phyloP scores from a whole-genome alignment of 2,888 invertebrate genomes.

The Amiota mariae region DNA sequence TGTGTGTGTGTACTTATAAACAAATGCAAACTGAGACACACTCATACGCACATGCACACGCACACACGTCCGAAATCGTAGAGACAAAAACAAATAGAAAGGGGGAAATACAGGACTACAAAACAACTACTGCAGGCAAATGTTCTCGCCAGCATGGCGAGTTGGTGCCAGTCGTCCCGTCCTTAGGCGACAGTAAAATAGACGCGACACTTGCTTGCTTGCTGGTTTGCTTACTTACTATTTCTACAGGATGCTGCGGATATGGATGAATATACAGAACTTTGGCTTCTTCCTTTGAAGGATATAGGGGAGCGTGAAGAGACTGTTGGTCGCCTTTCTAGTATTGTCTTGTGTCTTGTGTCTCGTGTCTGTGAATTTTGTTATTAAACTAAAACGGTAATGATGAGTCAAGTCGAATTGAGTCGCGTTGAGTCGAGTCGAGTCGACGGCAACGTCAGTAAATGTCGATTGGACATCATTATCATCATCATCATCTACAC shows the following conservation, averaged over 20 bases:
- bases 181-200: constrained; percentile 10
- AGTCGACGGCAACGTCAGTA: too few species aligned
- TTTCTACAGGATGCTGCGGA: constrained; percentile 48
- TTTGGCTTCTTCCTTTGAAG: constrained; percentile 53
- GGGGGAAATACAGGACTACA: constrained; percentile 44
- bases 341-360: neutral
- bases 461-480: constrained; percentile 41
- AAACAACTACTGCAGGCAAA: constrained; percentile 5
- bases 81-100: constrained; percentile 22
- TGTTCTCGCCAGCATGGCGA: constrained; percentile 45
- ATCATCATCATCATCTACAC: constrained; percentile 55
- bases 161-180: constrained; percentile 50
- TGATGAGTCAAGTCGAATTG: constrained; percentile 13
- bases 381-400: constrained; percentile 24
- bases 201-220: constrained; percentile 24
- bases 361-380: constrained; percentile 8
- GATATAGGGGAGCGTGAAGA: neutral
- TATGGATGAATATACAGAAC: constrained; percentile 52
- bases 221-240: constrained; percentile 32
- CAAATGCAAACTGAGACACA: constrained; percentile 6
- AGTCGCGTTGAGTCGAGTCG: too few species aligned
- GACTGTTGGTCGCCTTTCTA: constrained; percentile 4
- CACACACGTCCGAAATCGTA: constrained; percentile 19
- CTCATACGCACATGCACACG: constrained; percentile 25
- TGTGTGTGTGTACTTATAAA: neutral